Conservation (phyloP, 1,140 invertebrate genomes). For the Euura saliciscinereae region DNA sequence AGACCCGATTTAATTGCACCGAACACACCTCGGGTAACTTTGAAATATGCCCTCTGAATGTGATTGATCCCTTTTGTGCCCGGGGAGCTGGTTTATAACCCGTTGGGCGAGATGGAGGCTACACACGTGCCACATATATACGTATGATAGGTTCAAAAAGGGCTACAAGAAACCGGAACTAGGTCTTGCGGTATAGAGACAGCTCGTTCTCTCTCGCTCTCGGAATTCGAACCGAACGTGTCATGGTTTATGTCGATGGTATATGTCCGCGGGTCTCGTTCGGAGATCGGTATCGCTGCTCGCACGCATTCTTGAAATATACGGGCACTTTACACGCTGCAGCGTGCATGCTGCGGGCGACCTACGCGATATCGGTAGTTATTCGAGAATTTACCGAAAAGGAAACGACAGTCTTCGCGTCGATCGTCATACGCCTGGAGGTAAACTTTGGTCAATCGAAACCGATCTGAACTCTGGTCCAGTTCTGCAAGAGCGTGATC, state of each 20-base stretch:
- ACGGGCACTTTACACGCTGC: background rate
- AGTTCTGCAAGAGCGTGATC: too few species aligned
- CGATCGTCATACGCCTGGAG: background rate
- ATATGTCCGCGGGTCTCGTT: background rate
- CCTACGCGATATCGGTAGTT: background rate
- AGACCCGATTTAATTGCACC: background rate
- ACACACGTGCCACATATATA: too few species aligned
- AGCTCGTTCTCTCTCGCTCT: background rate
- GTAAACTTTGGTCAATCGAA: background rate
- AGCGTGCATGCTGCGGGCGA: background rate
- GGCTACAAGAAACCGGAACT: background rate
- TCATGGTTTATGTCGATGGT: constrained; percentile 3
- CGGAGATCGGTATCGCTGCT: background rate
- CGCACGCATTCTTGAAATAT: background rate
- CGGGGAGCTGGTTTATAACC: too few species aligned
- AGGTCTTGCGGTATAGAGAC: background rate
- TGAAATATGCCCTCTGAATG: background rate
- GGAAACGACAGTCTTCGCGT: background rate
- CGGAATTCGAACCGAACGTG: background rate
- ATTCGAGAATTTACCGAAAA: background rate
- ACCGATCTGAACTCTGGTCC: background rate
- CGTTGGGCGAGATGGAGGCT: too few species aligned
- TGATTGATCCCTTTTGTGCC: background rate
- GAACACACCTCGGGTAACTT: background rate
- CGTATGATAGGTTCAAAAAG: too few species aligned